A percentile compares a stretch with the other conserved stretches of the same genome.
Conservation (phyloP, 2,888 invertebrate genomes). For the Augochlorella aurata region DNA sequence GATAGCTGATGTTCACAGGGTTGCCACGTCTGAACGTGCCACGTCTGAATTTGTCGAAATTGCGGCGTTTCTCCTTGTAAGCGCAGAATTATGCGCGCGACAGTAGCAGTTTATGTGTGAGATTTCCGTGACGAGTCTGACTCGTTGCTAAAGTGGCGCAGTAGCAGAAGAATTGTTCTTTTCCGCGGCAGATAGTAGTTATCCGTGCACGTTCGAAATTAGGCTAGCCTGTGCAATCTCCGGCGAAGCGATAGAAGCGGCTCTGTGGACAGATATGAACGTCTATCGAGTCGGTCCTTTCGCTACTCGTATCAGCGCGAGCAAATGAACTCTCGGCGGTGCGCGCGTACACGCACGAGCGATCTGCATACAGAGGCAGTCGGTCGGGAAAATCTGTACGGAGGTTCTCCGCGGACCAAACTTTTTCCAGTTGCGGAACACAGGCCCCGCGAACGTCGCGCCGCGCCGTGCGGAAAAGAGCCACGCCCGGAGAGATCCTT, state of each 20-base stretch:
- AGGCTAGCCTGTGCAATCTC: not conserved
- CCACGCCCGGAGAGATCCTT: constrained; percentile 31
- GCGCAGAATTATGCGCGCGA: too few species aligned
- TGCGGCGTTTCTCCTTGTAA: too few species aligned
- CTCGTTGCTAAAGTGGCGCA: too few species aligned
- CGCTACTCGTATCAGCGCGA: constrained; percentile 43
- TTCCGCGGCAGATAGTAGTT: too few species aligned
- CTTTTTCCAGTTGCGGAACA: constrained; percentile 45
- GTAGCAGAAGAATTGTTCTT: too few species aligned
- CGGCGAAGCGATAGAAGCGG: not conserved
- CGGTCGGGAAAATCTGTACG: constrained; percentile 44
- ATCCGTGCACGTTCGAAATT: too few species aligned
- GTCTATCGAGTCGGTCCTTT: constrained; percentile 40
- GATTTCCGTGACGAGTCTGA: too few species aligned
- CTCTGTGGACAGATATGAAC: not conserved
- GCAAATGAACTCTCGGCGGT: constrained; percentile 58
- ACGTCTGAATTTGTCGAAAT: too few species aligned
- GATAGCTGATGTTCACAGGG: too few species aligned
- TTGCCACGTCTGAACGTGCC: too few species aligned
- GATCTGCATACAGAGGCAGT: constrained; percentile 37
- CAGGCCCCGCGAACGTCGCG: not conserved
- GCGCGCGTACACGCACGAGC: constrained; percentile 44
- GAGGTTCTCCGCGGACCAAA: constrained; percentile 48
- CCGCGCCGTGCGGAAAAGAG: constrained; percentile 20
- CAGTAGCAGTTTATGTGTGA: too few species aligned